Conservation (phyloP, 2,797 vertebrate species). For the Lates japonicus region DNA sequence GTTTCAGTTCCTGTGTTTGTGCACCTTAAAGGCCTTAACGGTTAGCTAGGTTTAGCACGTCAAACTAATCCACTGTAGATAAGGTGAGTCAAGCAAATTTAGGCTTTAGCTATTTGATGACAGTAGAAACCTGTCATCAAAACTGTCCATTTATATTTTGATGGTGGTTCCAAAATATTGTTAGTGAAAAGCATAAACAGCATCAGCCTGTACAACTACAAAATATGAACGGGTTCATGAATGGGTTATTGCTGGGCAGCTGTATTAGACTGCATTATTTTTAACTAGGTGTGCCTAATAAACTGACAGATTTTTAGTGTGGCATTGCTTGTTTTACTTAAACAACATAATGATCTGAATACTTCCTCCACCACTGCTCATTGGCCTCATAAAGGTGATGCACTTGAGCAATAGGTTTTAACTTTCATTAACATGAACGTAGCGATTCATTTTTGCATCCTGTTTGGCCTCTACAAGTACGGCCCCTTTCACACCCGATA, state of each 20-base stretch:
- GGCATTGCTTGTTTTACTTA: neutral
- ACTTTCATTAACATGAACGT: neutral
- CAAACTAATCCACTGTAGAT: neutral
- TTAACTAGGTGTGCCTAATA: no score
- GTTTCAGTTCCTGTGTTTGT: conserved; percentile 11
- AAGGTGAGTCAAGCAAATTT: neutral
- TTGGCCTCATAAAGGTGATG: no score
- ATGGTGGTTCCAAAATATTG: neutral
- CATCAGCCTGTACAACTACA: no score
- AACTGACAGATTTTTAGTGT: neutral
- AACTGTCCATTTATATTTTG: neutral
- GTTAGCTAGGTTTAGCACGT: neutral
- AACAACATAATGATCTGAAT: neutral
- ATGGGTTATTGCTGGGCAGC: no score
- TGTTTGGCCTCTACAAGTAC: neutral
- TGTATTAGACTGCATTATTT: no score
- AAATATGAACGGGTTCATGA: no score
- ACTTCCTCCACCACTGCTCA: no score
- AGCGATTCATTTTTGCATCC: neutral
- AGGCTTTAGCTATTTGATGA: neutral
- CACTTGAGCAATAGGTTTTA: no score
- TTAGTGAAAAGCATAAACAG: neutral
- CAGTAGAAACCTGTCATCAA: neutral
- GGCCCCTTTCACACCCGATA: neutral
- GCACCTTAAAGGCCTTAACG: neutral